Percentiles rank a stretch among this genome's conserved stretches.
phyloP scores from a whole-genome alignment of 2,888 invertebrate species.

The Syritta pipiens region DNA sequence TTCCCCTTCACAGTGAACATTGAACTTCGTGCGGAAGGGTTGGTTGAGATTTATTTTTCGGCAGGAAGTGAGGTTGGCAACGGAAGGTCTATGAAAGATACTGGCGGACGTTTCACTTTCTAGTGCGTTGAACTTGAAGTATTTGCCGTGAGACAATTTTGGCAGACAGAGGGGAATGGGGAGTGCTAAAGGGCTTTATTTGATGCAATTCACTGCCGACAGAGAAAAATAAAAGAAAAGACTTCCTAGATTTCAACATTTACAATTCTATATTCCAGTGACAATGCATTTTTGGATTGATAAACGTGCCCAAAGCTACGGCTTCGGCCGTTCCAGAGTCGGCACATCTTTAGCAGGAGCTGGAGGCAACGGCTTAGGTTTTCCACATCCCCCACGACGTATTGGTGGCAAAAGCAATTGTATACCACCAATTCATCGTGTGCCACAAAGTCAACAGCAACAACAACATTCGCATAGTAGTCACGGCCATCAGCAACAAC shows the following conservation, averaged over 20 bases:
- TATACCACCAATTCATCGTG: conserved; percentile 84
- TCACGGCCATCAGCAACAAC: conserved; percentile 69
- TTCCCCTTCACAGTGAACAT: conserved; percentile 26
- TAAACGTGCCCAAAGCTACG: conserved; percentile 88
- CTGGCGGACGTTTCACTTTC: conserved; percentile 51
- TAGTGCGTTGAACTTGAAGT: conserved; percentile 59
- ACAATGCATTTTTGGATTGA: conserved; percentile 95
- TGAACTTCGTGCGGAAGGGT: conserved; percentile 40
- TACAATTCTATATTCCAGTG: not conserved
- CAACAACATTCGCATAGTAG: conserved; percentile 69
- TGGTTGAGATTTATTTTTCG: conserved; percentile 15
- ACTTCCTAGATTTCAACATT: not conserved
- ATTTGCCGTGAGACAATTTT: not conserved
- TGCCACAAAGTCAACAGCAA: conserved; percentile 78
- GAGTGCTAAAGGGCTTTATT: too few relatives aligned
- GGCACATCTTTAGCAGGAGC: conserved; percentile 84
- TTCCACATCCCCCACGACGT: conserved; percentile 79
- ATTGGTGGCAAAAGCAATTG: conserved; percentile 80
- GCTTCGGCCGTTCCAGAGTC: conserved; percentile 86
- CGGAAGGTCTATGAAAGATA: not conserved
- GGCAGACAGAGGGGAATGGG: not conserved
- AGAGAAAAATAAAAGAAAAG: not conserved
- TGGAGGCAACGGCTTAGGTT: conserved; percentile 80
- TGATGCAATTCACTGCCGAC: too few relatives aligned
- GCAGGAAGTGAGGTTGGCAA: conserved; percentile 48